Base-by-base conservation (phyloP, 1,140 invertebrate species). In the Macrotrachela quadricornifera region DNA sequence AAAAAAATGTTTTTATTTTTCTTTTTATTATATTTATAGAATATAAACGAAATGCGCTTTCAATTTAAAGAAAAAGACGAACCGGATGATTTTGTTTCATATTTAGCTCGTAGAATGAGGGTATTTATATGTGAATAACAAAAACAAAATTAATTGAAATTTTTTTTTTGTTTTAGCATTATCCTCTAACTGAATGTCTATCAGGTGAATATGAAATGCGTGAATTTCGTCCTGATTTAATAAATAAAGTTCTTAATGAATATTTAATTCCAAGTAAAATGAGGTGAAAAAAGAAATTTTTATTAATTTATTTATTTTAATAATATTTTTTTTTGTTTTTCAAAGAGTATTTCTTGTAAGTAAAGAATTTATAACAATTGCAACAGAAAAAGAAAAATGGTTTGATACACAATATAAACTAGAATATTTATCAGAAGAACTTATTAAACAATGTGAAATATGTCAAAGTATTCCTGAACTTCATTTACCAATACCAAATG, bases 151-250 rank as follows among this genome's bases (percentile, higher is more conserved):
- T n/a, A n/a, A n/a, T n/a, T n/a, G n/a, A 8, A 44, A 13, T 58
- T 52, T 36, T 51, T n/a, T 15, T 49, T 3, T 54, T 16, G 18
- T 50, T 14, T 51, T 64, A 83, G 78, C 74, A 80, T 55, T 91
- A 80, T 68, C 82, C 84, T 1, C 75, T 92, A 59, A 77, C 85
- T 60, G 84, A 95, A 64, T 75, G 86, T 12, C 68, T 96, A 6
- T 78, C 73, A 63, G 83, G 78, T 1, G 75, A 77, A 14, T 81
- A 80, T 62, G 57, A 85, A 39, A 70, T 84, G 37, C 74, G 75
- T 1, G 82, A 91, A 55, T 96, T 81, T 80, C 74, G 76, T 50
- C 85, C 86, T 1, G 82, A 90, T 16, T 68, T 91, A 6, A 82
- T 95, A 43, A 67, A 75, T 9, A 71, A 79, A 52, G 62, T 94